Conservation (phyloP, 1,140 invertebrate genomes). For the Leptoteleia sp. region DNA sequence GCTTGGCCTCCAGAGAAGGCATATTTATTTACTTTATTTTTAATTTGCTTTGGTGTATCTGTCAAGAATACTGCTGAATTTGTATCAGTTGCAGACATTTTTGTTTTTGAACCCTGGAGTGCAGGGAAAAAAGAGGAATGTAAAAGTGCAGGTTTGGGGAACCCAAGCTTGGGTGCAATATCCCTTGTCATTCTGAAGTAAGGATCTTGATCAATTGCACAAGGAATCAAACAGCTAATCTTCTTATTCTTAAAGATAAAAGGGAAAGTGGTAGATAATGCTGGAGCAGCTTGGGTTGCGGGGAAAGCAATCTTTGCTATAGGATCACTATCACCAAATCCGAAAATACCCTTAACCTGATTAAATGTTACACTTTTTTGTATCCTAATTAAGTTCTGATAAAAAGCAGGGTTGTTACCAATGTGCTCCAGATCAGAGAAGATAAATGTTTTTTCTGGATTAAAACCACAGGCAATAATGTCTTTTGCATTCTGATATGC, state of each 20-base stretch:
- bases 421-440: slow-evolving; percentile 98
- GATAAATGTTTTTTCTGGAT: slow-evolving; percentile 97
- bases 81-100: slow-evolving; percentile 98
- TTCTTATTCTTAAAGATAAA: slow-evolving; percentile 94
- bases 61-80: slow-evolving; percentile 97
- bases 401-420: slow-evolving; percentile 93
- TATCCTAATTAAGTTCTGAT: slow-evolving; percentile 94
- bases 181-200: slow-evolving; percentile 99
- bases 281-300: slow-evolving; percentile 97
- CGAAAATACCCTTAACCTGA: slow-evolving; percentile 98
- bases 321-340: slow-evolving; percentile 96
- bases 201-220: slow-evolving; percentile 99
- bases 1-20: slow-evolving; percentile 98
- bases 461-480: slow-evolving; percentile 99
- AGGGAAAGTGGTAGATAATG: slow-evolving; percentile 97
- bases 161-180: slow-evolving; percentile 92
- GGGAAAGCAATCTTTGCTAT: slow-evolving; percentile 99
- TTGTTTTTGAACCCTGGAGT: slow-evolving; percentile 96
- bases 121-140: slow-evolving; percentile 98
- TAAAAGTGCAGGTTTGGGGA: slow-evolving; percentile 95
- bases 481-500: slow-evolving; percentile 97
- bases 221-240: slow-evolving; percentile 96
- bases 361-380: slow-evolving; percentile 97
- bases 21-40: slow-evolving; percentile 99
- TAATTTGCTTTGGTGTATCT: slow-evolving; percentile 98